Evolutionary conservation across 2,113 vertebrate species (phyloP), one percentile per base, ranked within the genome.

Genomic region (Vulpes ferrilata): DNA sequence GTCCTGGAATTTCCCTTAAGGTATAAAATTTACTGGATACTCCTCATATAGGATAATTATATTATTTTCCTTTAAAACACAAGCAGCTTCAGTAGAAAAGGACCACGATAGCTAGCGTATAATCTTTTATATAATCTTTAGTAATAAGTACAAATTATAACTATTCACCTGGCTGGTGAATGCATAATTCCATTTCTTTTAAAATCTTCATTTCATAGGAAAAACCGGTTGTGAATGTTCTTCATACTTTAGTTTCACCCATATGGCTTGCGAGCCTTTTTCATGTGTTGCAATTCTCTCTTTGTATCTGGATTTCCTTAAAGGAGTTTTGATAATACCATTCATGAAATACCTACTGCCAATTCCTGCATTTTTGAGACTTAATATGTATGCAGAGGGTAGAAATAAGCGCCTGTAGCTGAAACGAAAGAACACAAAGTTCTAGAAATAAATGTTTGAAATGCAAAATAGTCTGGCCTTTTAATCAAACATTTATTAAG

Each of bases 401-500:
- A 62, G 82, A 90, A 90, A 60, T 93, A 87, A 82, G 27, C 88
- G 38, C 79, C 59, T 86, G 48, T 51, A 90, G 51, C 15, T 74
- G 60, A 96, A 95, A 93, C 27, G 43, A 95, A 95, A 94, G n/a
- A 97, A 80, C 22, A 69, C 15, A 87, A 86, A 83, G 27, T 80
- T 92, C 48, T 62, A 67, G 55, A 83, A 62, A 88, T 79, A 59
- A 87, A 55, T 84, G 38, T 90, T 94, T 92, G 74, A 90, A 97
- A 94, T 96, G 57, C 19, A 94, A 97, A 97, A 12, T 22, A 64
- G 30, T 27, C 53, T 84, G 12, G 22, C 25, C 17, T 74, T 95
- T 94, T 96, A 89, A 92, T 97, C 74, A 97, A 89, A 92, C 38
- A 64, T 87, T 93, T 96, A 81, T 60, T 91, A 43, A 93, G 73